Conservation (phyloP, 2,797 vertebrate genomes). For the Tachyglossus aculeatus region DNA sequence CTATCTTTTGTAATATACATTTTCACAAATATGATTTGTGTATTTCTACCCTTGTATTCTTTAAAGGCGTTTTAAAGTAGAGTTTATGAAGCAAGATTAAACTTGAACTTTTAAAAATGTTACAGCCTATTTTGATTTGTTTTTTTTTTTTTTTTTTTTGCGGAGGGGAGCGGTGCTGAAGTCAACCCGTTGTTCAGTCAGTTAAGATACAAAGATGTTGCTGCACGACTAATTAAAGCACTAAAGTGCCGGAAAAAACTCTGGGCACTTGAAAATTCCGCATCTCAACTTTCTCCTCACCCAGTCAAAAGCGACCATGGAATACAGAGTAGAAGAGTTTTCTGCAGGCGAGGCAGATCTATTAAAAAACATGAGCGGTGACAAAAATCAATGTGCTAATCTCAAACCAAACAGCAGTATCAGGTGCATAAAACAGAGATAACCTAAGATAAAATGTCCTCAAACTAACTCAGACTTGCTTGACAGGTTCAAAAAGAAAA, state of each 20-base stretch:
- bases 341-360: conserved; percentile 67
- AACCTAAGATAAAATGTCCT: conserved; percentile 67
- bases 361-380: conserved; percentile 77
- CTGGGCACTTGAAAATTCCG: conserved; percentile 58
- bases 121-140: neutral
- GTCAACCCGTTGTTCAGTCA: neutral
- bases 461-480: conserved; percentile 47
- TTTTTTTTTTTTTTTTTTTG: too few relatives aligned
- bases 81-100: neutral
- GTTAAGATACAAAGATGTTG: neutral
- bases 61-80: conserved; percentile 23
- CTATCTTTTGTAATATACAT: neutral
- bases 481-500: conserved; percentile 37
- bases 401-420: conserved; percentile 75
- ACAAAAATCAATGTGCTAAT: conserved; percentile 81
- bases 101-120: neutral
- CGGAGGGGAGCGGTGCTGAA: neutral
- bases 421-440: conserved; percentile 68
- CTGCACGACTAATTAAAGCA: conserved; percentile 2
- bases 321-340: conserved; percentile 50
- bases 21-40: neutral
- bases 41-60: neutral
- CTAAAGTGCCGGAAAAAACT: conserved; percentile 23
- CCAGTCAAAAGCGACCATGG: conserved; percentile 43
- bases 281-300: conserved; percentile 44